Base-by-base conservation (phyloP, 1,140 invertebrate genomes). In the Pogonus chalceus region DNA sequence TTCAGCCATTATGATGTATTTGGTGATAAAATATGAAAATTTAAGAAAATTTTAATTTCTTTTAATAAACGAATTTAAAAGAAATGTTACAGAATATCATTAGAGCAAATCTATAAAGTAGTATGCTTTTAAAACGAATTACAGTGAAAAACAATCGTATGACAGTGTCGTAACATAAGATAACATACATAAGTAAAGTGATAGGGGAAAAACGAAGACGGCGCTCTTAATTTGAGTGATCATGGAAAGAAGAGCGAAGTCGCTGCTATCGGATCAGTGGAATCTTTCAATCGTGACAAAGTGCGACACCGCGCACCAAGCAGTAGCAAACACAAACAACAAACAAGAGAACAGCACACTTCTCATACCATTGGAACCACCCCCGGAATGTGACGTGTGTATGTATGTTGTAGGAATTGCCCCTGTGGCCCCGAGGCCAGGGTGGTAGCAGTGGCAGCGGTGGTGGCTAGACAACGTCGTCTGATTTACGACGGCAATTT, bases 401-500 rank as follows among this genome's bases (percentile, higher is more conserved):
- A 20, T 46, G 20, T 46, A 20, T 31, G 26, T 31, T 31, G 14
- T 31, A 31, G 7, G 26, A 31, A 4, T 14, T 31, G 4, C 26
- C 26, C 26, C 14, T 31, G n/a, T n/a, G n/a, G n/a, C n/a, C n/a
- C n/a, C n/a, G n/a, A n/a, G n/a, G n/a, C n/a, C n/a, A 14, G 7
- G 7, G 31, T 35, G 31, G 14, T 14, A 14, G 31, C 31, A 14
- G 7, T 7, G 31, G 7, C 31, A 9, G 31, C 14, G 14, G 31
- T 35, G 7, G 31, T 9, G 31, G 31, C 7, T 7, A 14, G 31
- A n/a, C n/a, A n/a, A 4, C 22, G 9, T 10, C 21, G 47, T 21
- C 52, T 61, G 60, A 61, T 61, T 61, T 61, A 61, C 60, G 56
- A 55, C 49, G 31, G 52, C 51, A 55, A 58, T 56, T 58, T 54